Base-by-base conservation (phyloP, 2,113 vertebrate species). In the Melospiza melodia region DNA sequence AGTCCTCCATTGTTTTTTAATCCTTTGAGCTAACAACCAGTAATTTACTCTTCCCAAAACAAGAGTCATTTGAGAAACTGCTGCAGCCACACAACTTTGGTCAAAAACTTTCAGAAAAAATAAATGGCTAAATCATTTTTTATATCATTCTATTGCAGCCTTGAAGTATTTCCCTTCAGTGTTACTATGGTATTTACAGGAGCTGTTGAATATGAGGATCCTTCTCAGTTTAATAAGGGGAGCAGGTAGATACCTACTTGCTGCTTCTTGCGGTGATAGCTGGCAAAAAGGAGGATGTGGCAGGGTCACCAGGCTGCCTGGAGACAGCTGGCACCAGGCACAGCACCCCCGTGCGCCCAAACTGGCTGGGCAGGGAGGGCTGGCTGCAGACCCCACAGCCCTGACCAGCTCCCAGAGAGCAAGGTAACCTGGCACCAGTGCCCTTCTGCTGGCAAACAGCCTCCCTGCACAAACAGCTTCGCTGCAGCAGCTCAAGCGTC, bases 281-380 rank as follows among this genome's bases (percentile, higher is more conserved):
- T 43, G 37, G 44, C 63, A 68, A 9, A 68, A 51, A 21, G 2
- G 18, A 4, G 3, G 69, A 31, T 0, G 6, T 33, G 37, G 23
- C 14, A 24, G 55, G n/a, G 23, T 44, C 25, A 37, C 3, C 35
- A 27, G 57, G 0, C 35, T 27, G 48, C 7, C 13, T 23, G 65
- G 54, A 25, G 33, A 12, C 11, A 39, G 18, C 12, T 0, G 2
- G 27, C 31, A n/a, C 2, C 31, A 10, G 0, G 3, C 51, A 62
- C 31, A 13, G 10, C 55, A 9, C 10, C 7, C 48, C 2, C 0
- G 3, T 13, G 28, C 44, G 13, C 6, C 28, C 61, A 48, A 30
- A 39, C 13, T 41, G 41, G 41, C 37, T 20, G 57, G 65, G 44
- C 24, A 41, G n/a, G 72, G 21, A 48, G 27, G 19, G 35, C 13